phyloP scores from a whole-genome alignment of 53 echinoderm and acorn worm genomes.

The Henricia sp. region DNA sequence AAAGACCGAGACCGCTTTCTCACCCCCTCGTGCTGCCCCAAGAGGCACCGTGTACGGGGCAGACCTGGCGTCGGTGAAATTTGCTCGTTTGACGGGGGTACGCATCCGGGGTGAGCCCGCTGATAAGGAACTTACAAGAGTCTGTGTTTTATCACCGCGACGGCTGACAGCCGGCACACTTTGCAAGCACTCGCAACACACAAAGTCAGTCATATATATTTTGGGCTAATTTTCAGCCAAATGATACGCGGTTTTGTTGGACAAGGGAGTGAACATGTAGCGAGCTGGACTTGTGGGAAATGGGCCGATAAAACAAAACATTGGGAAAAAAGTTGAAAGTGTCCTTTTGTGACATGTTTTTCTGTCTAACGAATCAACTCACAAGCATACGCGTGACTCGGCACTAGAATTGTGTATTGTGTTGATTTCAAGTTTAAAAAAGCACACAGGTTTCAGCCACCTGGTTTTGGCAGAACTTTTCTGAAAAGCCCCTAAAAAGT shows the following conservation, averaged over 20 bases:
- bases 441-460: no score
- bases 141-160: conserved; percentile 44
- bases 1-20: neutral
- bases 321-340: neutral
- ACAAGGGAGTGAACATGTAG: neutral
- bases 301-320: neutral
- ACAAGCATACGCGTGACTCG: no score
- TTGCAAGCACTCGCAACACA: conserved; percentile 29
- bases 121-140: conserved; percentile 50
- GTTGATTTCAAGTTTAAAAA: no score
- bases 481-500: no score
- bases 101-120: conserved; percentile 46
- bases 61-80: conserved; percentile 54
- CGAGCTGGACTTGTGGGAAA: neutral
- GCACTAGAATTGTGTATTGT: no score
- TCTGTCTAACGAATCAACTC: no score
- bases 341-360: no score
- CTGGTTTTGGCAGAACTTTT: no score
- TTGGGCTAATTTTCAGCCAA: neutral
- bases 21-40: neutral
- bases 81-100: conserved; percentile 44
- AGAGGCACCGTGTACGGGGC: conserved; percentile 27
- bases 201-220: conserved; percentile 49
- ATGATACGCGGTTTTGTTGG: conserved; percentile 20
- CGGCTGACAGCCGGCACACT: conserved; percentile 49